These are phyloP conservation scores for Actenoides hombroni DNA, from an alignment of 2,113 vertebrate species.

Conservation along the genomic window DNA sequence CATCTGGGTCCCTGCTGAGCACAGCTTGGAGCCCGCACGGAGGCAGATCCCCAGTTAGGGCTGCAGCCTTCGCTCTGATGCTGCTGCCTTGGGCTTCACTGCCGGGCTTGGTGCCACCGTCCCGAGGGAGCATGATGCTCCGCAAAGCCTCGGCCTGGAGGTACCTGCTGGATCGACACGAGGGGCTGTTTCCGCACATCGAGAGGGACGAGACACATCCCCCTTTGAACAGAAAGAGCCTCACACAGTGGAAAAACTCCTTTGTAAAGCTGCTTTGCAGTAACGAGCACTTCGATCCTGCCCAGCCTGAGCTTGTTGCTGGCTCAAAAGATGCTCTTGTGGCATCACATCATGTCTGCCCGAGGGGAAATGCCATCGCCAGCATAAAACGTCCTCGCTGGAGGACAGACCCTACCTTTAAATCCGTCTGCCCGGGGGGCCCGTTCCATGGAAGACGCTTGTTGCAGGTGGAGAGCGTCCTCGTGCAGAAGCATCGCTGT, in stretches of 20 bases:
- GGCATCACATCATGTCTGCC: rapidly evolving
- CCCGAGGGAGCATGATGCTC: not conserved
- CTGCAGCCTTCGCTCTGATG: not conserved
- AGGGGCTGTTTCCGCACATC: rapidly evolving
- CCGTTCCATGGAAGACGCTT: rapidly evolving
- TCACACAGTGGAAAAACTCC: rapidly evolving
- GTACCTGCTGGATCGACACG: not conserved
- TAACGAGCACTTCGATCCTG: rapidly evolving
- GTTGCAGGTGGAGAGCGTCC: rapidly evolving
- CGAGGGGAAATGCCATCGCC: rapidly evolving
- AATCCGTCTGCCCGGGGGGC: rapidly evolving
- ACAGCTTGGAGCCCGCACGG: rapidly evolving
- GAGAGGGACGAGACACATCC: rapidly evolving
- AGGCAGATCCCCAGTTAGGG: not conserved
- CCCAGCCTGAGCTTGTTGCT: not conserved
- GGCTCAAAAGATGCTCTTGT: not conserved
- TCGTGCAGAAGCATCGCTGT: rapidly evolving
- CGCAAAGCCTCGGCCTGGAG: not conserved
- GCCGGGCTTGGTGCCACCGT: not conserved
- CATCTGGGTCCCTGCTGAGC: not conserved
- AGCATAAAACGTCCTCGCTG: rapidly evolving
- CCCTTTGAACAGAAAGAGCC: not conserved
- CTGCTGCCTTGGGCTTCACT: not conserved
- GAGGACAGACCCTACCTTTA: not conserved
- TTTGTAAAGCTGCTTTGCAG: not conserved